A percentile compares a stretch with the other conserved stretches of the same genome.
Conservation (phyloP, 2,888 invertebrate species). For the Therioaphis trifolii region DNA sequence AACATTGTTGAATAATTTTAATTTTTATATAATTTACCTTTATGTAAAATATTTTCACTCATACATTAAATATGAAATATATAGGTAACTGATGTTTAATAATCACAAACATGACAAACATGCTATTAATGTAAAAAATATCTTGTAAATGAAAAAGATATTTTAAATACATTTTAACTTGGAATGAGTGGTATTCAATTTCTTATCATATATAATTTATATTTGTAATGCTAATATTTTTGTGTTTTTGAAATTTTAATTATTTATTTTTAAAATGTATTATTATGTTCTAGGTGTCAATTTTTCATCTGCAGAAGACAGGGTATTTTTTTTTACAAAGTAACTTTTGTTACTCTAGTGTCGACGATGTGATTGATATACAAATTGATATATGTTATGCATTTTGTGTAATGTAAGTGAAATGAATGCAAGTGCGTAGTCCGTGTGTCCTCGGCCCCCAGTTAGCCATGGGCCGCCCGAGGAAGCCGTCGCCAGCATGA, state of each 20-base stretch:
- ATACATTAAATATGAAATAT: no score
- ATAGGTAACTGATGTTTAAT: no score
- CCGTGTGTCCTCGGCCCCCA: conserved; percentile 61
- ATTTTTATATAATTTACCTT: no score
- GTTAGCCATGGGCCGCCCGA: conserved; percentile 67
- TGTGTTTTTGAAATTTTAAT: neutral
- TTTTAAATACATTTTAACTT: no score
- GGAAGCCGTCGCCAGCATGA: conserved; percentile 71
- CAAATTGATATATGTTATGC: neutral
- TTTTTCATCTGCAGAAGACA: neutral
- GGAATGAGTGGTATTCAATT: no score
- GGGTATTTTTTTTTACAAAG: conserved; percentile 17
- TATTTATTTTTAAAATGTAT: neutral
- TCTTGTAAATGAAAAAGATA: no score
- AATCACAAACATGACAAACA: no score
- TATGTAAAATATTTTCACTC: no score
- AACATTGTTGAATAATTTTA: no score
- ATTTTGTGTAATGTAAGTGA: conserved; percentile 30
- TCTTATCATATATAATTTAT: no score
- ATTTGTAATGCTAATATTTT: no score
- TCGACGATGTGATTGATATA: conserved; percentile 46
- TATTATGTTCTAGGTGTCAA: conserved; percentile 37
- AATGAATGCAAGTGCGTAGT: conserved; percentile 51
- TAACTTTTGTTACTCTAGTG: conserved; percentile 15
- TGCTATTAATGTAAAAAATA: no score